Percentiles rank a stretch among this genome's conserved stretches.
These are phyloP conservation scores for Yponomeuta malinellus DNA, from an alignment of 2,888 invertebrate genomes.

Conservation along the genomic window DNA sequence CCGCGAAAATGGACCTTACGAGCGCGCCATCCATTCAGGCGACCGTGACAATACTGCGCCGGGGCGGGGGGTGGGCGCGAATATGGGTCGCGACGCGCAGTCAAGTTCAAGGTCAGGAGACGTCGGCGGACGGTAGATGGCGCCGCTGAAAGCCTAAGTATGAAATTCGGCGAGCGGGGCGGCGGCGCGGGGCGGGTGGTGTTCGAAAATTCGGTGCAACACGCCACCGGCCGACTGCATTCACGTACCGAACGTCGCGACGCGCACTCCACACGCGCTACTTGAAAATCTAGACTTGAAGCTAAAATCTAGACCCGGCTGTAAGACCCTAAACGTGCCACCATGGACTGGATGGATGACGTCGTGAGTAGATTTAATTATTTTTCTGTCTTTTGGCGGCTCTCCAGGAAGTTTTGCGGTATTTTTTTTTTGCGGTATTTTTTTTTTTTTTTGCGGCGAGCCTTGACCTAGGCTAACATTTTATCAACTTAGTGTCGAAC, in stretches of 20 bases:
- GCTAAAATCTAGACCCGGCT: conserved; percentile 44
- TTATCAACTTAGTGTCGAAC: conserved; percentile 40
- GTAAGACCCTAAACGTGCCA: conserved; percentile 37
- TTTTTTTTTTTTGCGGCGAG: conserved; percentile 30
- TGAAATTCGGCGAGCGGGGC: conserved; percentile 61
- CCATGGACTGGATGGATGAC: conserved; percentile 73
- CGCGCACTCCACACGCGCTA: conserved; percentile 63
- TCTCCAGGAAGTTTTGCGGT: conserved; percentile 8
- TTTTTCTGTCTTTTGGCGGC: not conserved
- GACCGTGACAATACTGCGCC: conserved; percentile 51
- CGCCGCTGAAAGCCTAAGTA: conserved; percentile 52
- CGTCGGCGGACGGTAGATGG: conserved; percentile 63
- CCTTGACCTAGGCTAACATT: conserved; percentile 72
- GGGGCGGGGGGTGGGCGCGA: conserved; percentile 37
- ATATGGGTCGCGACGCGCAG: conserved; percentile 66
- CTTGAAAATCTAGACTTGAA: conserved; percentile 42
- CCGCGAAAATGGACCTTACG: conserved; percentile 52
- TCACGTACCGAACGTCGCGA: conserved; percentile 70
- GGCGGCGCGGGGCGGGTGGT: conserved; percentile 50
- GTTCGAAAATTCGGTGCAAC: conserved; percentile 73
- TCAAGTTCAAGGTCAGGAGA: conserved; percentile 73
- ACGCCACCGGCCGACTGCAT: conserved; percentile 66
- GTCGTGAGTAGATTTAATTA: conserved; percentile 47
- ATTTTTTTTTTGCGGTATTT: too few relatives aligned
- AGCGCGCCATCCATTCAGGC: conserved; percentile 50